These are phyloP conservation scores for Spea hammondii DNA, from an alignment of 2,797 vertebrate species.

Conservation along the genomic window DNA sequence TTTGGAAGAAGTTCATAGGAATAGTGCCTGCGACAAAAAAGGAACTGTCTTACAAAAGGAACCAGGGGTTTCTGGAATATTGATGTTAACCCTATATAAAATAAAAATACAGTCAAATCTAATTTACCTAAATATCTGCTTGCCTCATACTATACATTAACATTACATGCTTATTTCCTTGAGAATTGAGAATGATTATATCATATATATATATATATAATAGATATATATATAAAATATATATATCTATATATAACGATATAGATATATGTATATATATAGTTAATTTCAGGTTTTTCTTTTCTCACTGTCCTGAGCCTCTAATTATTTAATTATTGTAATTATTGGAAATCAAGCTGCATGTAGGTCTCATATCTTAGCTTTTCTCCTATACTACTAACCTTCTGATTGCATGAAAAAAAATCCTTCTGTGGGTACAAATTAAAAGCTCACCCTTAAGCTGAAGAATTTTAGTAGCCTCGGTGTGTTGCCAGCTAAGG, in stretches of 20 bases:
- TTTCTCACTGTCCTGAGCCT: conserved; percentile 7
- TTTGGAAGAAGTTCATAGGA: no score
- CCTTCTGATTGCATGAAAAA: conserved; percentile 17
- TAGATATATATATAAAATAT: no score
- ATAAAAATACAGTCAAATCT: no score
- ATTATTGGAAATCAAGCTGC: neutral
- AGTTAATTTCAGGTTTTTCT: neutral
- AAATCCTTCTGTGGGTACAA: conserved; percentile 12
- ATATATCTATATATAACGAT: neutral
- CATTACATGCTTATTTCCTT: no score
- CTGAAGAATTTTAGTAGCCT: conserved; percentile 15
- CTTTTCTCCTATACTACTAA: neutral
- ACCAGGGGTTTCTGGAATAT: no score
- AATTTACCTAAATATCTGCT: no score
- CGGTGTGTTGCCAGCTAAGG: conserved; percentile 42
- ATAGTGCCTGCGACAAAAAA: no score
- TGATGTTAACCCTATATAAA: no score
- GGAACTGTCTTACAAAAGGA: no score
- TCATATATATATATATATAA: no score
- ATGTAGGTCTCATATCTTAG: neutral
- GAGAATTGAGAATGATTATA: no score
- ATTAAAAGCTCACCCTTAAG: conserved; percentile 31
- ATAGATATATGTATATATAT: neutral
- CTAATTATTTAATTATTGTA: conserved; percentile 1
- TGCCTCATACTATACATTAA: no score